Base-by-base conservation (phyloP, 1,140 invertebrate species). In the Euschistus heros region DNA sequence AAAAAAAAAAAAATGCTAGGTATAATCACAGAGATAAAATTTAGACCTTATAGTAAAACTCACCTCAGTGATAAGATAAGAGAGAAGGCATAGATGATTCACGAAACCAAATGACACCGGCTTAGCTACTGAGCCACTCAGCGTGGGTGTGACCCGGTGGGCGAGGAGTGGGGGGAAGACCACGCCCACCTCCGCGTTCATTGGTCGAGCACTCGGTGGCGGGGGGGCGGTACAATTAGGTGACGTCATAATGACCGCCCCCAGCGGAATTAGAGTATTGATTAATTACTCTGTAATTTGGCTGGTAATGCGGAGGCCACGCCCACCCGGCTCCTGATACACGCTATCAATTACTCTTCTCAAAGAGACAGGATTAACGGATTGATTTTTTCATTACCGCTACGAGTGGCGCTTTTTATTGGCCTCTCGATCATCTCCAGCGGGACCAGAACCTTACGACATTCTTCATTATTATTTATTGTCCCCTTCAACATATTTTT, bases 241-340 rank as follows among this genome's bases (percentile, higher is more conserved):
- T 18, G 24, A 61, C 30, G 59, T 30, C 24, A 30, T 52, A 63
- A 52, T 50, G 62, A 26, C 54, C 44, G 20, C 37, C 63, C 46
- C 17, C 76, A 33, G 70, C 74, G 69, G 70, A 77, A 26, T 50
- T 50, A 50, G 47, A 50, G 47, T 50, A 50, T 50, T 50, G 47
- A 50, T 50, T 50, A 50, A 50, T 50, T 50, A 50, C 47, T 50
- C 10, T 50, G 47, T 50, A 50, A 50, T 50, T 50, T 50, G 47
- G n/a, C 3, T 13, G 46, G 15, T 47, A 47, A 47, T 47, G 18
- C 47, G 1, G 3, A 18, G 22, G 47, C 10, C 47, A 6, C 47
- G 47, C 47, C 47, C 47, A 50, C 47, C 22, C 10, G 0, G 15
- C 10, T 18, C 22, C 47, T 6, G 2, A 2, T 22, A 20, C 47